Evolutionary conservation across 1,140 invertebrate genomes (phyloP), one percentile per base, ranked within the genome.

Genomic region (Choristoneura fumiferana): DNA sequence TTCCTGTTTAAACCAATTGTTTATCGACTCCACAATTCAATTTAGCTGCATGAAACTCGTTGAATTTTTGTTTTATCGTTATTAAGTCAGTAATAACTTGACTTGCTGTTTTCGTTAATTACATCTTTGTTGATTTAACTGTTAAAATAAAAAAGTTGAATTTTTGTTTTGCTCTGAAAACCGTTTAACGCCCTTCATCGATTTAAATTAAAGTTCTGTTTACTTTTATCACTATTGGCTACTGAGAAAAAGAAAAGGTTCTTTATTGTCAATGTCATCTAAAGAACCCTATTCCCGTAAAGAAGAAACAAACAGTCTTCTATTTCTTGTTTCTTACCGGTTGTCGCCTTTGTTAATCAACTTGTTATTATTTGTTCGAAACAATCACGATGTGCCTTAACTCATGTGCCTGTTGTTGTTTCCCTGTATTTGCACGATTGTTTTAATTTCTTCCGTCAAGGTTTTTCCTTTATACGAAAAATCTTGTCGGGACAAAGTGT

Each of bases 351-450:
- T 63, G 57, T 68, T 63, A 39, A 60, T 62, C 39, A 35, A 13
- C 34, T 63, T 52, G 33, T 45, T 61, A 61, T 56, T 57, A 57
- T 54, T 33, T 33, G n/a, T 61, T 68, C 29, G 60, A 66, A 66
- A 69, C 59, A 59, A 66, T 70, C 73, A 76, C 73, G 61, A 63
- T 63, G 84, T 87, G 80, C 84, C 84, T 87, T 86, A 74, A 69
- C 57, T 60, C 56, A 80, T 75, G 79, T 86, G 81, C 79, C 81
- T 83, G 53, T 65, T 34, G 65, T 76, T 72, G 62, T 71, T 74
- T 63, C 65, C 58, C 35, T n/a, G 15, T 63, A 37, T 60, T 69
- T 58, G 52, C 57, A 34, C 37, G 29, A 45, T 70, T 67, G 65
- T 68, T 55, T 72, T 69, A 65, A 40, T 66, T 64, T 61, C 74